Evolutionary conservation across 2,888 invertebrate genomes (phyloP).

Genomic region (Temnothorax unifasciatus): DNA sequence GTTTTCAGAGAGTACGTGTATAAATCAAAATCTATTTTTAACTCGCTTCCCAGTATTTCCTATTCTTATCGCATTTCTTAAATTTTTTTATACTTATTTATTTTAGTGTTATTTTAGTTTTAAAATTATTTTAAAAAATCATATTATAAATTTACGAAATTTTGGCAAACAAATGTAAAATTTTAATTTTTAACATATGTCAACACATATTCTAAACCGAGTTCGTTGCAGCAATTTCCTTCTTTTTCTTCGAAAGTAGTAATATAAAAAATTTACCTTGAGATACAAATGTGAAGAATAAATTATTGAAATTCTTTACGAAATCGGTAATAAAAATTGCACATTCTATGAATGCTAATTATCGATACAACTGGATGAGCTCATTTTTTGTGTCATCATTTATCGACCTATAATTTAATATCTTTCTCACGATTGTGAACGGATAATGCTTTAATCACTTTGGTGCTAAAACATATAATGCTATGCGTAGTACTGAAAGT

Average conservation of each 20-base stretch:
- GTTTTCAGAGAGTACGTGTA: not conserved
- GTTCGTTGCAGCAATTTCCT: not conserved
- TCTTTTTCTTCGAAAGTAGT: not conserved
- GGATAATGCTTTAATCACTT: not conserved
- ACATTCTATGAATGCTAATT: constrained; percentile 9
- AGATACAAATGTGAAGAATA: constrained; percentile 5
- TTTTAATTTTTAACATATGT: not conserved
- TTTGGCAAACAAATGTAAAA: not conserved
- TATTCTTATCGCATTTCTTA: not conserved
- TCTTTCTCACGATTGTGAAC: not conserved
- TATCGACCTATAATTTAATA: constrained; percentile 4
- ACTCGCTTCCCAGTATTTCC: not conserved
- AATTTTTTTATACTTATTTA: not conserved
- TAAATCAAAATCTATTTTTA: not conserved
- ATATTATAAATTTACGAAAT: not conserved
- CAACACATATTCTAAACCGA: not conserved
- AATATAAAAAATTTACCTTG: not conserved
- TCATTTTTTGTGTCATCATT: constrained; percentile 9
- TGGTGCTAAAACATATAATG: not conserved
- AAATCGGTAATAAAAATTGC: constrained; percentile 15
- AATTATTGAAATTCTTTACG: constrained; percentile 7
- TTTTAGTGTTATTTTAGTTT: not conserved
- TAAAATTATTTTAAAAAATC: not conserved
- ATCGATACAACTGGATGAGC: not conserved
- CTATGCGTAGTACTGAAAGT: constrained; percentile 52